A percentile compares a stretch with the other conserved stretches of the same genome.
Conservation (phyloP, 2,888 invertebrate genomes). For the Parthenolecanium corni region DNA sequence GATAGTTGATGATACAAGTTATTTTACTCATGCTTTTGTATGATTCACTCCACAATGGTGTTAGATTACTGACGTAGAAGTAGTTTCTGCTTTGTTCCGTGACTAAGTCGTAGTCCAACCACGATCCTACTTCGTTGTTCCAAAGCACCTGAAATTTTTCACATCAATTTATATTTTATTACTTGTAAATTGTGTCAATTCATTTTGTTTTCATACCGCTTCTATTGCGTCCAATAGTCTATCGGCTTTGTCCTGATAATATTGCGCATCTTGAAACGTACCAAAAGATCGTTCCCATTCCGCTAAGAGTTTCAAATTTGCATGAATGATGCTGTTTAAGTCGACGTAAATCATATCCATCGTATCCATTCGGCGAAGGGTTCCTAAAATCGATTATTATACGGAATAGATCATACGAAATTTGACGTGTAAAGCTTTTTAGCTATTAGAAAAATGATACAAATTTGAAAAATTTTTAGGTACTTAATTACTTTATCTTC, state of each 20-base stretch:
- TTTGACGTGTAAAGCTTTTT: too few relatives aligned
- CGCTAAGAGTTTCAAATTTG: constrained; percentile 52
- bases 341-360: constrained; percentile 64
- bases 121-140: constrained; percentile 47
- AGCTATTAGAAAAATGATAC: too few relatives aligned
- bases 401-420: too few relatives aligned
- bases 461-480: too few relatives aligned
- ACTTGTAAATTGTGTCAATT: neutral
- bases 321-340: constrained; percentile 62
- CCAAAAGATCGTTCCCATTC: constrained; percentile 44
- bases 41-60: constrained; percentile 60
- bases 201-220: constrained; percentile 37
- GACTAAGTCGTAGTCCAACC: constrained; percentile 64
- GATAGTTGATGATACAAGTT: constrained; percentile 21
- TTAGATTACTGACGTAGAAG: constrained; percentile 60
- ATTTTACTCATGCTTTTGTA: constrained; percentile 38
- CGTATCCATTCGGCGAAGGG: constrained; percentile 52
- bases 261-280: constrained; percentile 41
- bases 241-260: constrained; percentile 45
- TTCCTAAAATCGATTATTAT: constrained; percentile 33
- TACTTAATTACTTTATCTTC: too few relatives aligned
- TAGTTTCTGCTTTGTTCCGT: constrained; percentile 44
- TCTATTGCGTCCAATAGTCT: constrained; percentile 51
- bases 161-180: neutral
- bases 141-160: constrained; percentile 29